Base-by-base conservation (phyloP, 2,797 vertebrate genomes). In the Phoebastria nigripes region DNA sequence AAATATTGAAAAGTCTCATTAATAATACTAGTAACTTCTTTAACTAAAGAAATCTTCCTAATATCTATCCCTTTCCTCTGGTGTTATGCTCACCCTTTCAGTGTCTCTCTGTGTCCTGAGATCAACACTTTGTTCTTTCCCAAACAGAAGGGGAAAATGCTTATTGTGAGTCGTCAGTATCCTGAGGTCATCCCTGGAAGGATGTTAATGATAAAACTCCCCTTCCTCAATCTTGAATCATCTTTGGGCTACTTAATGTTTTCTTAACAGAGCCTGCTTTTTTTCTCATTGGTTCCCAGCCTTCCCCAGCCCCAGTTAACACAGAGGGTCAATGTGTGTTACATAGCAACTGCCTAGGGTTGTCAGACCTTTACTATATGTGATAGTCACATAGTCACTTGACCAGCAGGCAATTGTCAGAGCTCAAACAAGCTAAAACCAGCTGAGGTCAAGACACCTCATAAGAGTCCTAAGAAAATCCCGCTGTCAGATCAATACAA, bases 301-400 rank as follows among this genome's bases (percentile, higher is more conserved):
- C 19, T 86, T 52, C 7, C 44, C 7, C 31, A 74, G 25, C 8
- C 9, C 4, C 3, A 35, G 0, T 26, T 44, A 73, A 55, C 31
- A 28, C 0, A 73, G 42, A 63, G 4, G 16, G 10, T 3, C 28
- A 83, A 46, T 4, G 2, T n/a, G 21, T 39, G 12, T 19, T 71
- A 41, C 44, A 33, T 9, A 83, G 31, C 5, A 59, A 9, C 15
- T 17, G 11, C 31, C n/a, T 51, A 33, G 9, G 5, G 7, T 37
- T 55, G 21, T 52, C 31, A 90, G 44, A 71, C 5, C 8, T 52
- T 82, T 29, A 14, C 11, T 62, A 9, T 16, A 46, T 0, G 1
- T 28, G 21, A 51, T 4, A 37, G 19, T 58, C 39, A 44, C 35
- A n/a, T 2, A 39, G 24, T 33, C 44, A 56, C 14, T 72, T 55